Percentiles rank a stretch among this genome's conserved stretches.
Conservation (phyloP, 2,797 vertebrate species). For the Myotis vivesi region DNA sequence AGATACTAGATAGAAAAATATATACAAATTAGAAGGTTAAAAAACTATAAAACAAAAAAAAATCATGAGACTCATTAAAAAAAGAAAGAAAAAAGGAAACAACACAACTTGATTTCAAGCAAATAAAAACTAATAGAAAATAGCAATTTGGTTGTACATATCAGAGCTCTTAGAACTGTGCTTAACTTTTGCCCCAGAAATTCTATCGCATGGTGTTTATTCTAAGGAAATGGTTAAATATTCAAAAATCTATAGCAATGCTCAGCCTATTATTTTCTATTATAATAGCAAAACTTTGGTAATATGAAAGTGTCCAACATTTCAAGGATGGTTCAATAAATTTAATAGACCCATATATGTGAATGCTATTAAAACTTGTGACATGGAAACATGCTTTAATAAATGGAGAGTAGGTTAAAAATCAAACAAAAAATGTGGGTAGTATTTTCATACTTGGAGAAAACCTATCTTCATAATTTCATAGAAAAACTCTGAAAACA, state of each 20-base stretch:
- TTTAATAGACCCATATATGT: background rate
- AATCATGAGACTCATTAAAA: background rate
- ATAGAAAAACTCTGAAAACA: background rate
- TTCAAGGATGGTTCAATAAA: background rate
- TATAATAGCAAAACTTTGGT: background rate
- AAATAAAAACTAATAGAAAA: background rate
- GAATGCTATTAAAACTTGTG: background rate
- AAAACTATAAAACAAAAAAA: background rate
- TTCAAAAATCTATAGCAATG: background rate
- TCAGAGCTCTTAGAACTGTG: background rate
- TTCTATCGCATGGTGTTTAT: background rate
- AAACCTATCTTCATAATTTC: background rate
- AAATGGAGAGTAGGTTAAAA: background rate
- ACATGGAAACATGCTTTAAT: background rate
- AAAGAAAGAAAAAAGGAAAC: background rate
- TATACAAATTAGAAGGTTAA: background rate
- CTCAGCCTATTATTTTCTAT: background rate
- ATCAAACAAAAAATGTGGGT: background rate
- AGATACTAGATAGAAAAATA: background rate
- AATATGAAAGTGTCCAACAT: background rate
- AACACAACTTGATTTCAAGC: background rate
- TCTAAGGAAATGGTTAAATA: background rate
- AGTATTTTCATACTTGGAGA: background rate
- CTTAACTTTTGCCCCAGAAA: background rate
- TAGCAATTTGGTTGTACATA: background rate